These are phyloP conservation scores for Polyploca ridens DNA, from an alignment of 2,888 invertebrate species.

Conservation along the genomic window DNA sequence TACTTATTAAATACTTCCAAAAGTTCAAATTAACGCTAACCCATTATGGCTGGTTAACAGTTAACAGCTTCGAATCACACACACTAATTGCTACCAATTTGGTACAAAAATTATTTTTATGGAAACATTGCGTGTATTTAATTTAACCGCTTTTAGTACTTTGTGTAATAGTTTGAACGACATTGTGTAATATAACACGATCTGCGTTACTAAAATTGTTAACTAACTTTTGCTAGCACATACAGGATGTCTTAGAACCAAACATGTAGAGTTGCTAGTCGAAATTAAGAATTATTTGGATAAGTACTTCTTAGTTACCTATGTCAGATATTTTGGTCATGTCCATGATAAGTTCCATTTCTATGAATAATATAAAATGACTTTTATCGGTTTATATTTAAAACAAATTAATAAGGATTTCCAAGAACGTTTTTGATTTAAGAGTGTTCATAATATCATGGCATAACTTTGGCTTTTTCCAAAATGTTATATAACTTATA, in stretches of 20 bases:
- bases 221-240: background rate
- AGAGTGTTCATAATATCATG: too few relatives aligned
- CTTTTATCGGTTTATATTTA: too few relatives aligned
- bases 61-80: background rate
- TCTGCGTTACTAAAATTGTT: background rate
- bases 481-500: too few relatives aligned
- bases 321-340: too few relatives aligned
- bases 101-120: background rate
- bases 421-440: too few relatives aligned
- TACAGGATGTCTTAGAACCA: background rate
- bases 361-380: background rate
- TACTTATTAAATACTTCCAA: background rate
- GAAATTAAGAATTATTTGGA: too few relatives aligned
- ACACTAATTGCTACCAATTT: background rate
- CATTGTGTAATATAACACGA: background rate
- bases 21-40: slow-evolving; percentile 4
- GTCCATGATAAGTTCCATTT: too few relatives aligned
- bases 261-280: too few relatives aligned
- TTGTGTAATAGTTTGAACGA: background rate
- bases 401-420: too few relatives aligned
- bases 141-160: background rate
- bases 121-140: background rate
- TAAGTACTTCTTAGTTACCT: too few relatives aligned
- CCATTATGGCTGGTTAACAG: background rate
- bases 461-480: too few relatives aligned